Evolutionary conservation across 2,888 invertebrate species (phyloP).

Genomic region (Epistrophe grossulariae): DNA sequence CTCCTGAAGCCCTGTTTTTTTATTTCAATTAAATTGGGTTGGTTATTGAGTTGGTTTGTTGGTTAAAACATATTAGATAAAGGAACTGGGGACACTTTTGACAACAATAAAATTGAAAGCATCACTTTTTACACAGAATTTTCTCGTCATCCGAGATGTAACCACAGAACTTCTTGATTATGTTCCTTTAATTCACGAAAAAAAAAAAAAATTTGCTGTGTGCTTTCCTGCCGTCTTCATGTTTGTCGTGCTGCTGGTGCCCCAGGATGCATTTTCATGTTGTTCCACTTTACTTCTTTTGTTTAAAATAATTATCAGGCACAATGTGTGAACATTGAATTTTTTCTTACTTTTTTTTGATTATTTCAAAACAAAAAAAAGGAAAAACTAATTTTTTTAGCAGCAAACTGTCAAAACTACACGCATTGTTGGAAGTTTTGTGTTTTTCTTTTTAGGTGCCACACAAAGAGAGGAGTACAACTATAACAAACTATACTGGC

Average conservation of each 20-base stretch:
- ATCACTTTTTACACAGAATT: background rate
- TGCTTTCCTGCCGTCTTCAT: background rate
- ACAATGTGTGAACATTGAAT: background rate
- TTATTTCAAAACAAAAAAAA: background rate
- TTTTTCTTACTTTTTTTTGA: background rate
- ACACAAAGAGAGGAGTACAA: conserved; percentile 3
- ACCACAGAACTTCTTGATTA: background rate
- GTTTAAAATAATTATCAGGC: background rate
- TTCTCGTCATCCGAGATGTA: background rate
- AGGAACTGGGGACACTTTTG: background rate
- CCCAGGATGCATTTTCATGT: background rate
- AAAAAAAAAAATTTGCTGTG: background rate
- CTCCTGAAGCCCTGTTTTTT: background rate
- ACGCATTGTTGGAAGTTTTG: conserved; percentile 4
- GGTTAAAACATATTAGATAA: background rate
- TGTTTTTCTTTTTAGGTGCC: background rate
- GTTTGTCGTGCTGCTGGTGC: background rate
- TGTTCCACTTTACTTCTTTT: background rate
- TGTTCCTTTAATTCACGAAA: background rate
- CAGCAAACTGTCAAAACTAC: conserved; percentile 8
- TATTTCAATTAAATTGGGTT: background rate
- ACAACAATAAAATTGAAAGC: background rate
- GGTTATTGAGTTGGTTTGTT: background rate
- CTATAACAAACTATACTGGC: background rate
- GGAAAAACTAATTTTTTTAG: background rate